A percentile compares a stretch with the other conserved stretches of the same genome.
Evolutionary conservation across 2,888 invertebrate species (phyloP).

Genomic region (Drosophila barbarae): DNA sequence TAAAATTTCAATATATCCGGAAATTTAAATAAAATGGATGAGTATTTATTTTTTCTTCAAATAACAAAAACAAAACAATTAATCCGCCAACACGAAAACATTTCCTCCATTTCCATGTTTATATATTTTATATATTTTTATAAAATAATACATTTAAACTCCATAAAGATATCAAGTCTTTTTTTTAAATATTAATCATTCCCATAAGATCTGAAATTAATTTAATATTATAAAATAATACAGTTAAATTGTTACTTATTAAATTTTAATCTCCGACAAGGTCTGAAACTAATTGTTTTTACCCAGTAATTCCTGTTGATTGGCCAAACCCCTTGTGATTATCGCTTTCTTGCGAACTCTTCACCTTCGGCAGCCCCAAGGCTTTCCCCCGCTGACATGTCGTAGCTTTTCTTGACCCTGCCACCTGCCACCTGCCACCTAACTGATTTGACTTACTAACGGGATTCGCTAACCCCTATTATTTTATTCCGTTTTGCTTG

Average conservation of each 20-base stretch:
- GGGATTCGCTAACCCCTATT: conserved; percentile 37
- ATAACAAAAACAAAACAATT: no score
- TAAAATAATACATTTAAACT: not conserved
- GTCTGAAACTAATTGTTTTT: not conserved
- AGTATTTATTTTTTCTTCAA: no score
- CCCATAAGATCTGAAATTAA: no score
- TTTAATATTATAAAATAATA: no score
- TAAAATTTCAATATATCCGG: no score
- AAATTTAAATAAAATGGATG: no score
- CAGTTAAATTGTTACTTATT: not conserved
- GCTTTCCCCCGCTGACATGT: not conserved
- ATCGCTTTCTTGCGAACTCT: not conserved
- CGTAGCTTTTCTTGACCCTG: conserved; percentile 14
- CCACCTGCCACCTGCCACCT: not conserved
- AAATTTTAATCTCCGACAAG: not conserved
- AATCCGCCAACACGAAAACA: no score
- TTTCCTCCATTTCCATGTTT: no score
- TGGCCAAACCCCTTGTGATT: not conserved
- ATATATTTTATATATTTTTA: no score
- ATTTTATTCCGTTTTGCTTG: conserved; percentile 54
- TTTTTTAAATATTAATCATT: no score
- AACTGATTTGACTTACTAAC: conserved; percentile 48
- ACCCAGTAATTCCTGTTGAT: not conserved
- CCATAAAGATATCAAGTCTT: not conserved
- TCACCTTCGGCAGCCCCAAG: not conserved